These are phyloP conservation scores for Hirudo medicinalis DNA, from an alignment of 1,140 invertebrate species.

Conservation along the genomic window DNA sequence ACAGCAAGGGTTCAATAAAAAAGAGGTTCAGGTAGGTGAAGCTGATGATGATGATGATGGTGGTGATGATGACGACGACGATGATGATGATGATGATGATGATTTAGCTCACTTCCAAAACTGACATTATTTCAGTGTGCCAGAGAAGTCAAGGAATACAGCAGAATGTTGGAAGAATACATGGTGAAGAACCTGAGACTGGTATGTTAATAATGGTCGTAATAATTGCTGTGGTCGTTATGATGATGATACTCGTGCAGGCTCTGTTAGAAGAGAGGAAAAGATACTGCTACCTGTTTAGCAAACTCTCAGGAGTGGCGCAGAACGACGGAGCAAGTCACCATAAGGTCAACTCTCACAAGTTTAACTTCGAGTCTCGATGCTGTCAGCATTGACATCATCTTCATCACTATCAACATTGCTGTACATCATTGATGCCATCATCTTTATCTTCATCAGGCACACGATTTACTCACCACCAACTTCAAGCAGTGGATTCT, in stretches of 20 bases:
- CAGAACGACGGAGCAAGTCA: slow-evolving; percentile 80
- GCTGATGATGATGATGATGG: not conserved
- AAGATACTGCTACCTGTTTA: slow-evolving; percentile 79
- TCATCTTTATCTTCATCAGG: slow-evolving; percentile 19
- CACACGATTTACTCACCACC: slow-evolving; percentile 26
- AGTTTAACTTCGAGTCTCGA: no score
- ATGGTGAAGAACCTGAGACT: slow-evolving; percentile 12
- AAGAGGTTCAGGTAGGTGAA: slow-evolving; percentile 21
- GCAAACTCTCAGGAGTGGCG: slow-evolving; percentile 75
- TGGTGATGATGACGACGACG: not conserved
- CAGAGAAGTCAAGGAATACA: slow-evolving; percentile 15
- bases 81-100: not conserved
- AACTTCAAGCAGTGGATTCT: slow-evolving; percentile 29
- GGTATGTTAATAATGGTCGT: not conserved
- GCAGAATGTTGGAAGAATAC: slow-evolving; percentile 16
- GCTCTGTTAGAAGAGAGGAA: slow-evolving; percentile 59
- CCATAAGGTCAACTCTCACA: slow-evolving; percentile 33
- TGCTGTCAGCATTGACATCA: not conserved
- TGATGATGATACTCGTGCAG: slow-evolving; percentile 14
- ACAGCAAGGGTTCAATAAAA: slow-evolving; percentile 10
- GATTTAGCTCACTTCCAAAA: not conserved
- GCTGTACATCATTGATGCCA: no score
- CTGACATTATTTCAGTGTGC: not conserved
- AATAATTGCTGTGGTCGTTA: not conserved
- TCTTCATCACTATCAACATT: no score